phyloP scores from a whole-genome alignment of 2,888 invertebrate genomes.

The Stomorhina lunata region DNA sequence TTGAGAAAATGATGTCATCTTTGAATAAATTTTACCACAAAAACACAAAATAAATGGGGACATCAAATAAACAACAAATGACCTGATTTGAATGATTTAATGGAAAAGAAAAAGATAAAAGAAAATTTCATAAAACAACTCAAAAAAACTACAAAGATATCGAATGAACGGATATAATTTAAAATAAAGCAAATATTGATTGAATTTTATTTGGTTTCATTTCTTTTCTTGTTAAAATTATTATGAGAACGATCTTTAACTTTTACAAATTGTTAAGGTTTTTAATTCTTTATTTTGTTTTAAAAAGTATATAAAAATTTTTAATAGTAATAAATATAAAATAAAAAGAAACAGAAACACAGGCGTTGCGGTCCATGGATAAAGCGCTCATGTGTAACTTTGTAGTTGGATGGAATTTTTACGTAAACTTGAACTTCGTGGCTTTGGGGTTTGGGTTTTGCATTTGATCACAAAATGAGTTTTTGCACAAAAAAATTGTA shows the following conservation, averaged over 20 bases:
- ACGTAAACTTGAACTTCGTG: conserved; percentile 65
- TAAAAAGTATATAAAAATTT: conserved; percentile 21
- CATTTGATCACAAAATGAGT: conserved; percentile 2
- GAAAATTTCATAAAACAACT: conserved; percentile 28
- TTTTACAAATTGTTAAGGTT: conserved; percentile 15
- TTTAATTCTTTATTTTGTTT: background rate
- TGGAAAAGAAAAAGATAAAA: background rate
- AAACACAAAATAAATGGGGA: conserved; percentile 1
- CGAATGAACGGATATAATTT: background rate
- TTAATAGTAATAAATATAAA: conserved; percentile 4
- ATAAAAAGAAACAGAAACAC: background rate
- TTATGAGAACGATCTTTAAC: conserved; percentile 52
- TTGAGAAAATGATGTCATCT: conserved; percentile 46
- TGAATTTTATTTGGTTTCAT: background rate
- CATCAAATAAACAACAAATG: conserved; percentile 4
- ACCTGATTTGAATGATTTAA: conserved; percentile 33
- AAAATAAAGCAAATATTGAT: conserved; percentile 5
- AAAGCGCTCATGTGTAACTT: conserved; percentile 57
- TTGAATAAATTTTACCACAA: too few species aligned
- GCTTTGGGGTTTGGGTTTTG: conserved; percentile 58
- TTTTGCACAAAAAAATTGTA: background rate
- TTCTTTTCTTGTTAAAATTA: background rate
- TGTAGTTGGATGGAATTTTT: conserved; percentile 64
- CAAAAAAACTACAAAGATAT: too few species aligned
- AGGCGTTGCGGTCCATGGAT: conserved; percentile 59